Conservation (phyloP, 2,888 invertebrate genomes). For the Drosophila eohydei region DNA sequence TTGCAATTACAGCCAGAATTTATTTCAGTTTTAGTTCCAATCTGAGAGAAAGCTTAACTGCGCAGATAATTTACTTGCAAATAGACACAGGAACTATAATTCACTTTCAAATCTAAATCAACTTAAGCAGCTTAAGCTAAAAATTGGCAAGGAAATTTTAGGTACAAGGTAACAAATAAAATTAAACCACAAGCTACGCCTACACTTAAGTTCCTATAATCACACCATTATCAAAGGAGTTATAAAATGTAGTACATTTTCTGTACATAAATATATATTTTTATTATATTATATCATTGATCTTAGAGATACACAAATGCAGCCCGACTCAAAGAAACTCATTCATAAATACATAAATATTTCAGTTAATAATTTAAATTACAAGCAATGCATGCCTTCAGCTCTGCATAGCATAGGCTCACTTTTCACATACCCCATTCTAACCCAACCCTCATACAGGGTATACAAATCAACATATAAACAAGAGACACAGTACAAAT, state of each 20-base stretch:
- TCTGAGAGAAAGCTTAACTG: not conserved
- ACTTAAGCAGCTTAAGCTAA: too few species aligned
- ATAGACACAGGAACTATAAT: not conserved
- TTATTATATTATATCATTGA: too few species aligned
- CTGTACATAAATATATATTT: not conserved
- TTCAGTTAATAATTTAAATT: not conserved
- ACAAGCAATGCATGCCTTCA: not conserved
- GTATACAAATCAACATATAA: conserved; percentile 58
- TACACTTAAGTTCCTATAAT: too few species aligned
- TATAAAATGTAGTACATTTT: not conserved
- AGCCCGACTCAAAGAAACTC: too few species aligned
- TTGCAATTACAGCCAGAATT: not conserved
- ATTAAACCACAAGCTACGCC: too few species aligned
- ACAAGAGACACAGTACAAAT: conserved; percentile 53
- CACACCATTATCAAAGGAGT: too few species aligned
- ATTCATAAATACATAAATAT: too few species aligned
- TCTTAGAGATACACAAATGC: too few species aligned
- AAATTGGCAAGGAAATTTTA: too few species aligned
- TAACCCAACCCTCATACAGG: conserved; percentile 14
- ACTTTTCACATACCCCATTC: not conserved
- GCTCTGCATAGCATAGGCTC: not conserved
- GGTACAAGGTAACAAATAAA: too few species aligned
- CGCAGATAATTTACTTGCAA: not conserved
- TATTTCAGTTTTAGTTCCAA: not conserved
- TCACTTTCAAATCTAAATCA: too few species aligned